These are phyloP conservation scores for Misgurnus anguillicaudatus DNA, from an alignment of 2,113 vertebrate species.

Conservation along the genomic window DNA sequence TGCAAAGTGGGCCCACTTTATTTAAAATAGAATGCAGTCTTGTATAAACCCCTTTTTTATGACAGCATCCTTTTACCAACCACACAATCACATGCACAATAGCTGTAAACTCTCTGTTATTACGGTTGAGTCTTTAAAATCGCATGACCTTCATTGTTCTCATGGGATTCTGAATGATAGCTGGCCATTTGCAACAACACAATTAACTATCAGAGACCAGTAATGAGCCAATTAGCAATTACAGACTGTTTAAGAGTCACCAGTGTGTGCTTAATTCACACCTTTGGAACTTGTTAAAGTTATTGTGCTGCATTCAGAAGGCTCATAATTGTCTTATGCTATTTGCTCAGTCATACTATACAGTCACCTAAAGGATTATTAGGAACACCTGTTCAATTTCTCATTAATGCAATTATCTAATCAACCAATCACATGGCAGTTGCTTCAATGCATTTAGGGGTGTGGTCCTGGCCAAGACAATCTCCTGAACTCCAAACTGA, in stretches of 20 bases:
- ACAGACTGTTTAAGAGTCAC: constrained; percentile 33
- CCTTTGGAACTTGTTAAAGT: constrained; percentile 43
- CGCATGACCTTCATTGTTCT: constrained; percentile 34
- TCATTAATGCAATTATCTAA: no score
- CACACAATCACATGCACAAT: background rate
- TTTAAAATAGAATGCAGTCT: background rate
- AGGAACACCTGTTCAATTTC: no score
- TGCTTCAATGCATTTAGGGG: no score
- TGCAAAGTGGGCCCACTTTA: no score
- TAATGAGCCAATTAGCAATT: constrained; percentile 46
- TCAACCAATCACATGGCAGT: no score
- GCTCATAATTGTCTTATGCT: background rate
- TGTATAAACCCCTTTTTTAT: no score
- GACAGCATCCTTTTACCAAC: background rate
- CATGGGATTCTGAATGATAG: constrained; percentile 28
- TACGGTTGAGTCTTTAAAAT: constrained; percentile 23
- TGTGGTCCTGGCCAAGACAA: no score
- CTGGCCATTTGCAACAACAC: constrained; percentile 6
- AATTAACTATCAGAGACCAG: constrained; percentile 42
- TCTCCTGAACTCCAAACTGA: no score
- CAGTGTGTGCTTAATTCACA: constrained; percentile 44
- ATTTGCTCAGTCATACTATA: background rate
- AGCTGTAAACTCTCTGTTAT: background rate
- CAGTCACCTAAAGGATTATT: no score
- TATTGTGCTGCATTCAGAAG: constrained; percentile 9